Evolutionary conservation across 2,888 invertebrate genomes (phyloP), one percentile per base, ranked within the genome.

Genomic region (Syrista parreyssii): DNA sequence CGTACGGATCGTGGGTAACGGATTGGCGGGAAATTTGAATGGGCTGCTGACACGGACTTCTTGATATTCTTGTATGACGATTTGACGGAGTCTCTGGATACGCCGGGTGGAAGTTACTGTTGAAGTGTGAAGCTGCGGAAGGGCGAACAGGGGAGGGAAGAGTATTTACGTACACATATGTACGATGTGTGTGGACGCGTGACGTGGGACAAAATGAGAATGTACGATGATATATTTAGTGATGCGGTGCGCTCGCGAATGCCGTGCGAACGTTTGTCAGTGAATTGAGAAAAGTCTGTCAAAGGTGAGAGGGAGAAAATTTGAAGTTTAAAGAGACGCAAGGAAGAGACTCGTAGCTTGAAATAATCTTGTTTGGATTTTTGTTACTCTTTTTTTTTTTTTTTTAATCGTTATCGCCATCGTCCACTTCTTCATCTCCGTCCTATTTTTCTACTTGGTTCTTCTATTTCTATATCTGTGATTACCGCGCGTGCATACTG

Each of bases 251-350:
- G 71, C 71, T 33, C 32, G 71, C 71, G 71, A 71, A 71, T 71
- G 33, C 33, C 71, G 12, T 33, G 71, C 71, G 71, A 71, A 55
- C 55, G 55, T 55, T 55, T 55, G 55, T 55, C 55, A 6, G 23
- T 55, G 55, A 55, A 55, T 55, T 55, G 55, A 55, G 23, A 55
- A 23, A 55, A 55, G 34, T 40, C 36, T 32, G 33, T 72, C 74
- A 34, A 34, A 30, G n/a, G 33, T 74, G 55, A 30, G 71, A 75
- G 55, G 40, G 69, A 68, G 75, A 78, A n/a, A n/a, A n/a, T n/a
- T n/a, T n/a, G n/a, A 72, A 79, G 68, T 76, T 71, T 72, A 78
- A 71, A 69, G 73, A 79, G 75, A 68, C 75, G 74, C 73, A 68
- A 75, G 73, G 76, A 74, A 75, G 23, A 55, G 9, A 9, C 23